phyloP scores from a whole-genome alignment of 2,797 vertebrate species.

The Hapalemur alaotrensis region DNA sequence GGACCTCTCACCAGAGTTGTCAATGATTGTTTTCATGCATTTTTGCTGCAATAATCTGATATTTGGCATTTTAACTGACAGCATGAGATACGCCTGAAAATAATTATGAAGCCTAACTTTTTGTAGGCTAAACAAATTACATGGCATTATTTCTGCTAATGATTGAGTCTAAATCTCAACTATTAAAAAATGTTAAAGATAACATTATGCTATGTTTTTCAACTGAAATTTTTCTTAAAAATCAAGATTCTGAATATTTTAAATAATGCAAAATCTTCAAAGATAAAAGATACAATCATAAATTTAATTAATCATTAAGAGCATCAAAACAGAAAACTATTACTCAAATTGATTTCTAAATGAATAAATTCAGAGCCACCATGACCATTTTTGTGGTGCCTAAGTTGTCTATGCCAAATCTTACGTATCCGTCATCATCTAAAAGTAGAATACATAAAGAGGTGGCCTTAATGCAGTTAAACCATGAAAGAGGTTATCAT shows the following conservation, averaged over 20 bases:
- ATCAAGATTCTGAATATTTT: neutral
- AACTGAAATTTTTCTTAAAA: neutral
- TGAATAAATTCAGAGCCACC: neutral
- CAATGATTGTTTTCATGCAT: slow-evolving; percentile 14
- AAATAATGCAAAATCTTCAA: neutral
- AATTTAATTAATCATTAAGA: neutral
- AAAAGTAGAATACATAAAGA: neutral
- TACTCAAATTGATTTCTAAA: neutral
- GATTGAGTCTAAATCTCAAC: neutral
- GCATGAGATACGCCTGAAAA: slow-evolving; percentile 42
- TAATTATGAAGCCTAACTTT: neutral
- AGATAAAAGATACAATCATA: neutral
- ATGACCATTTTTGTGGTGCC: neutral
- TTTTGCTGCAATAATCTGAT: slow-evolving; percentile 12
- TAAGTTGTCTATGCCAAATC: neutral
- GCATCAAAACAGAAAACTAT: neutral
- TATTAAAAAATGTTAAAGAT: neutral
- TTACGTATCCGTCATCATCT: neutral
- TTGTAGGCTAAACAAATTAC: neutral
- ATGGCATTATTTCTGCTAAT: neutral
- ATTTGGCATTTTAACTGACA: slow-evolving; percentile 27
- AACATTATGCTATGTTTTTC: neutral
- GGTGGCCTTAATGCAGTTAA: neutral
- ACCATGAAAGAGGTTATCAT: neutral
- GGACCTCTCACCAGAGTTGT: neutral